Conservation (phyloP, 2,113 vertebrate genomes). For the Corythaeola cristata region DNA sequence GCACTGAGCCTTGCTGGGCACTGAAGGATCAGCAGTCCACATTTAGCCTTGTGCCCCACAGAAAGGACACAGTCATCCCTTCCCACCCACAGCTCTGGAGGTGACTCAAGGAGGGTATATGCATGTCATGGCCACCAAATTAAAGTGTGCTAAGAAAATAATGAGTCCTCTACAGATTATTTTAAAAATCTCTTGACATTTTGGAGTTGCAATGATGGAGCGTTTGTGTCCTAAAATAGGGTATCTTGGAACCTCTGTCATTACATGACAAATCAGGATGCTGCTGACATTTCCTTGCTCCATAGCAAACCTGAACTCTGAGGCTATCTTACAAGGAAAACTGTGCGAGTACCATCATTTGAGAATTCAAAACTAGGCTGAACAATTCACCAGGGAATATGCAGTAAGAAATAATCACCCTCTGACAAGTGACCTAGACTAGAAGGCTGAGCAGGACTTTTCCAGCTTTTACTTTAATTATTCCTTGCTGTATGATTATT, state of each 20-base stretch:
- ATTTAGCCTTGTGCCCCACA: neutral
- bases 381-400: neutral
- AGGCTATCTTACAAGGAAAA: neutral
- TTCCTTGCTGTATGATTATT: neutral
- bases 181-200: neutral
- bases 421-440: neutral
- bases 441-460: neutral
- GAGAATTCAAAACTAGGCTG: constrained; percentile 2
- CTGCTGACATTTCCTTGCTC: neutral
- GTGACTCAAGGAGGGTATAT: neutral
- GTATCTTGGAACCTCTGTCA: neutral
- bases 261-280: neutral
- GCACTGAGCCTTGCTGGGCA: neutral
- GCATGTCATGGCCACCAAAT: neutral
- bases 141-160: neutral
- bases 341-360: neutral
- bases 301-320: neutral
- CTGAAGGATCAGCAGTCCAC: neutral
- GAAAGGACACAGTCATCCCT: neutral
- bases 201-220: neutral
- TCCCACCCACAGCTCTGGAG: neutral
- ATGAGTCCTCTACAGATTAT: neutral
- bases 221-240: neutral
- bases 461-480: neutral
- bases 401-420: neutral